Evolutionary conservation across 1,140 invertebrate genomes (phyloP), one percentile per base, ranked within the genome.

Genomic region (Micrasema minimum): DNA sequence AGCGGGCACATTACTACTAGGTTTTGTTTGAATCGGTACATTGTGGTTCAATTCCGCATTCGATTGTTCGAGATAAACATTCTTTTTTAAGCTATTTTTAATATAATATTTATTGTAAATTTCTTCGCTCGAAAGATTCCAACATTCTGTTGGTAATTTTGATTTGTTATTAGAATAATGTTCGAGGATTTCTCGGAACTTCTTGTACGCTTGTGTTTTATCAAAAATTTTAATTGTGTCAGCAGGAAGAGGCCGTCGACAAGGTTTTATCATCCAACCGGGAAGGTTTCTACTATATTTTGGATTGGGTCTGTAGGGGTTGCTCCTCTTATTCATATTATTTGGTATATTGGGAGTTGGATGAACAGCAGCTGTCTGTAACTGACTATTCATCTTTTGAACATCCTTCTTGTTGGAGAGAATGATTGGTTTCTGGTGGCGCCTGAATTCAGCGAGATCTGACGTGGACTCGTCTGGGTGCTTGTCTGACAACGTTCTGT

Each of bases 391-490:
- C 53, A 57, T 57, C 38, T 57, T 38, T n/a, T 37, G 18, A 7
- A 57, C 53, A n/a, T 57, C 53, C 6, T 5, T 57, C 14, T 37
- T 57, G 14, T 57, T 31, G 7, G 53, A 57, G 14, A 57, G 35
- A 57, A 57, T 57, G 7, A 57, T 57, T 18, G 53, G 53, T 22
- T 57, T 57, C 38, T 57, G 53, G 38, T 57, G 53, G n/a, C 53
- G n/a, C 12, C 22, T 57, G 26, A 57, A 31, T 37, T 57, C 53
- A 10, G 53, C 26, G 9, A 57, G n/a, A 37, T n/a, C n/a, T n/a
- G n/a, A n/a, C n/a, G n/a, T n/a, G n/a, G n/a, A n/a, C n/a, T n/a
- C n/a, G n/a, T 50, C n/a, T 50, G n/a, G n/a, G n/a, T n/a, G n/a
- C n/a, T n/a, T n/a, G n/a, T n/a, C n/a, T n/a, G n/a, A n/a, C n/a